Evolutionary conservation across 2,113 vertebrate genomes (phyloP).

Genomic region (Onychorhynchus coronatus): DNA sequence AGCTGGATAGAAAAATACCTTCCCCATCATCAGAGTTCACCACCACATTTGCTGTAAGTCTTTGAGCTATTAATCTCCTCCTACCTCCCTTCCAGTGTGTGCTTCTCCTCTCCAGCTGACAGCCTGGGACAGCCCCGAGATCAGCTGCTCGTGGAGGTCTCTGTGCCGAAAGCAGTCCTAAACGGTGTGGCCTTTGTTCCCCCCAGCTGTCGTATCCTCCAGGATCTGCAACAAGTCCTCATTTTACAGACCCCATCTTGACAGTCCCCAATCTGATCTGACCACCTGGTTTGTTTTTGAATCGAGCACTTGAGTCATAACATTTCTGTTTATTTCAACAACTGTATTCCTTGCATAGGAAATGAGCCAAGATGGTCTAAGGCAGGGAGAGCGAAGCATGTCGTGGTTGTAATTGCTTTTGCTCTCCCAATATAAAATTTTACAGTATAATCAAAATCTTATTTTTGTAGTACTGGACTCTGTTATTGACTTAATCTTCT

Average conservation of each 20-base stretch:
- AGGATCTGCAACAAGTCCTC: constrained; percentile 53
- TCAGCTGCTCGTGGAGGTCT: constrained; percentile 3
- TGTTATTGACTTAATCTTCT: constrained; percentile 74
- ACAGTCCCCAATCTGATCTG: constrained; percentile 63
- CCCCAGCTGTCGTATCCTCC: constrained; percentile 44
- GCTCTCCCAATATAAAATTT: constrained; percentile 61
- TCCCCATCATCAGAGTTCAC: not conserved
- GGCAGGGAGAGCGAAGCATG: constrained; percentile 59
- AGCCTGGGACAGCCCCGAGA: not conserved
- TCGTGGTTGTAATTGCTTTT: constrained; percentile 71
- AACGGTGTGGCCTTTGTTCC: constrained; percentile 21
- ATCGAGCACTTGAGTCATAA: constrained; percentile 63
- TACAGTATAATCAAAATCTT: constrained; percentile 68
- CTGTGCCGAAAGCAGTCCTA: not conserved
- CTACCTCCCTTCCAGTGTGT: not conserved
- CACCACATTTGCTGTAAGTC: not conserved
- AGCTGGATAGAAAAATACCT: not conserved
- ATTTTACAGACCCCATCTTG: constrained; percentile 33
- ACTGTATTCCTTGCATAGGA: constrained; percentile 72
- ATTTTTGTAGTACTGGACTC: constrained; percentile 68
- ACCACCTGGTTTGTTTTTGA: constrained; percentile 73
- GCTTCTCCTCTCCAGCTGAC: not conserved
- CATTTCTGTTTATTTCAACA: constrained; percentile 75
- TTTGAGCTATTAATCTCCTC: not conserved
- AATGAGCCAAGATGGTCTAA: constrained; percentile 74